phyloP scores from a whole-genome alignment of 2,797 vertebrate genomes.

The Anas acuta region DNA sequence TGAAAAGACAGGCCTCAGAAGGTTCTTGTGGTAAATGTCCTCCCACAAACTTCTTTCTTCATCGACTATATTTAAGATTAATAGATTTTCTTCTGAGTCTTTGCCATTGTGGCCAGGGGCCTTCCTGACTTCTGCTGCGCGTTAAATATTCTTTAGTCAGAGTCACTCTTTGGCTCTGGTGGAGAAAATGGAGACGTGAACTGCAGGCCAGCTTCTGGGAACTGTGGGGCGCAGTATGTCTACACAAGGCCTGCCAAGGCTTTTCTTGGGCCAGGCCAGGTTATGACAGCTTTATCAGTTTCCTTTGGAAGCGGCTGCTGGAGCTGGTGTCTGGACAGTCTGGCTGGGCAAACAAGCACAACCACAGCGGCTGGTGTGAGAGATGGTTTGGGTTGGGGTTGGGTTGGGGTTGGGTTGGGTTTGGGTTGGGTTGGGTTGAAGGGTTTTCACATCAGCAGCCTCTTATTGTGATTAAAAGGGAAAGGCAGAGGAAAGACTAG shows the following conservation, averaged over 20 bases:
- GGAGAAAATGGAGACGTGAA: neutral
- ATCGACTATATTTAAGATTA: neutral
- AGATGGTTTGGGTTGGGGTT: neutral
- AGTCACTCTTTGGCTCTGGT: neutral
- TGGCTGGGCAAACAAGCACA: neutral
- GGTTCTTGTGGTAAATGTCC: neutral
- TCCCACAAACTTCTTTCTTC: neutral
- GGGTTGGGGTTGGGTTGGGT: no score
- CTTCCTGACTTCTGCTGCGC: neutral
- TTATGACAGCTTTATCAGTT: neutral
- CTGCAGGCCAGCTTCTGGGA: neutral
- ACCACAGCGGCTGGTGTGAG: neutral
- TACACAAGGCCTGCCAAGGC: fast-evolving
- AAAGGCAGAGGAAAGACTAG: neutral
- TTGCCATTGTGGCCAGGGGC: neutral
- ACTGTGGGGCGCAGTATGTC: neutral
- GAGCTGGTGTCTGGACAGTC: neutral
- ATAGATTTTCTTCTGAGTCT: neutral
- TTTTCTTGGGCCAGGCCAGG: neutral
- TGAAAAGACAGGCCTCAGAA: neutral
- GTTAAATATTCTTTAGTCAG: neutral
- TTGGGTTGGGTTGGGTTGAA: no score
- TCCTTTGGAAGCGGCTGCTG: neutral
- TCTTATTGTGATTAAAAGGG: neutral
- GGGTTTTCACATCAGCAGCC: neutral